Evolutionary conservation across 2,113 vertebrate genomes (phyloP), one percentile per base, ranked within the genome.

Genomic region (Trichomycterus rosablanca): DNA sequence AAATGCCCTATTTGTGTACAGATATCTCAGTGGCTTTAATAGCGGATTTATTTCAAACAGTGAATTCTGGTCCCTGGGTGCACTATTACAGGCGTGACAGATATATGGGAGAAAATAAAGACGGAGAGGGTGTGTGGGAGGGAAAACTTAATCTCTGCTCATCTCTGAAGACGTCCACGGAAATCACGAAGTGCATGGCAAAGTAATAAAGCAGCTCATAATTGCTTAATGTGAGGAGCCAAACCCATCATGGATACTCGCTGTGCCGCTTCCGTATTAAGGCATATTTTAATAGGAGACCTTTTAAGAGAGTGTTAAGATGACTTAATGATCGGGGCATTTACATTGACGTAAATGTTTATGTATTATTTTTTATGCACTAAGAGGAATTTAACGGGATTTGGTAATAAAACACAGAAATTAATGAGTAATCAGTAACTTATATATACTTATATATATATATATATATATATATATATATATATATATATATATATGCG

Each of bases 131-230:
- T 11, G 74, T 61, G 77, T 80, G 75, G 81, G 80, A 83, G 77
- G 79, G 62, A n/a, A 66, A 40, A 57, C 74, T 81, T 77, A 46
- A 55, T 49, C 58, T 71, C 68, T 71, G 71, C 77, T 83, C 77
- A 84, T 86, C 74, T 80, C 59, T 71, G 34, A 48, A 70, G 73
- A 82, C 86, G 85, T 80, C 85, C 75, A 87, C 85, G 84, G 84
- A 66, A 86, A 87, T 82, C 54, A 72, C 63, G 69, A 69, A 73
- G 71, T 75, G 66, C 70, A 76, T 34, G 52, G 53, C 60, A 67
- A 74, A 80, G 77, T 78, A 74, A 79, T 82, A 72, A 82, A 73
- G 77, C 83, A 67, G 77, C 74, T 76, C 67, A 71, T 70, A 77
- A 78, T 81, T 74, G 81, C 75, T 71, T 50, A 40, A 70, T 70